A percentile compares a stretch with the other conserved stretches of the same genome.
Evolutionary conservation across 2,797 vertebrate species (phyloP).

Genomic region (Etheostoma nigrum): DNA sequence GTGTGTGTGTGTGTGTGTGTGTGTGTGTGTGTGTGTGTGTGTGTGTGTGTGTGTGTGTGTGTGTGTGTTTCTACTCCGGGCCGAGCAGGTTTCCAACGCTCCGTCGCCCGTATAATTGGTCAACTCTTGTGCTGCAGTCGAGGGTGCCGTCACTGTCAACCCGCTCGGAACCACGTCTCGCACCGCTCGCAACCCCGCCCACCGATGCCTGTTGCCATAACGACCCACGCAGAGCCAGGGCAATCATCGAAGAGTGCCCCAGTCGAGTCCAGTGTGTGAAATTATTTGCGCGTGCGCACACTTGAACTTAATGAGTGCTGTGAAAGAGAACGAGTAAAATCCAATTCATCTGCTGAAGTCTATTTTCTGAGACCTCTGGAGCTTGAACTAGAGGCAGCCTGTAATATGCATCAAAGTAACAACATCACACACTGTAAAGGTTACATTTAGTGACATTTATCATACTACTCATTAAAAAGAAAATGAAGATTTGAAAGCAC

Average conservation of each 20-base stretch:
- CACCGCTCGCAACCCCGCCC: not conserved
- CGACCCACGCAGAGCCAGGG: conserved; percentile 26
- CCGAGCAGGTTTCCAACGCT: conserved; percentile 26
- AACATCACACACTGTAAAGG: too few relatives aligned
- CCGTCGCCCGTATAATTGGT: conserved; percentile 53
- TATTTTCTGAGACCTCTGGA: too few relatives aligned
- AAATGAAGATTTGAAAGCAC: too few relatives aligned
- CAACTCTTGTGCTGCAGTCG: conserved; percentile 42
- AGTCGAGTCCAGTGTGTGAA: not conserved
- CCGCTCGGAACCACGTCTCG: conserved; percentile 9
- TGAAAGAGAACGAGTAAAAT: too few relatives aligned
- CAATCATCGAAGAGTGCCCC: not conserved
- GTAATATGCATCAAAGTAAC: too few relatives aligned
- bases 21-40: conserved; percentile 2
- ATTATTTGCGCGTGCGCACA: too few relatives aligned
- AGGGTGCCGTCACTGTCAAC: conserved; percentile 42
- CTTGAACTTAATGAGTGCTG: too few relatives aligned
- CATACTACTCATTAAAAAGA: too few relatives aligned
- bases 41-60: not conserved
- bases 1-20: not conserved
- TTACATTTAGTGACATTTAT: too few relatives aligned
- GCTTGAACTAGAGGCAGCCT: too few relatives aligned
- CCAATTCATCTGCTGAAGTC: too few relatives aligned
- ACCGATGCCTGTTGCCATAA: conserved; percentile 46
- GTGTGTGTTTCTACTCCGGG: conserved; percentile 24